Evolutionary conservation across 2,888 invertebrate genomes (phyloP), one percentile per base, ranked within the genome.

Genomic region (Macrosoma leucophasiata): DNA sequence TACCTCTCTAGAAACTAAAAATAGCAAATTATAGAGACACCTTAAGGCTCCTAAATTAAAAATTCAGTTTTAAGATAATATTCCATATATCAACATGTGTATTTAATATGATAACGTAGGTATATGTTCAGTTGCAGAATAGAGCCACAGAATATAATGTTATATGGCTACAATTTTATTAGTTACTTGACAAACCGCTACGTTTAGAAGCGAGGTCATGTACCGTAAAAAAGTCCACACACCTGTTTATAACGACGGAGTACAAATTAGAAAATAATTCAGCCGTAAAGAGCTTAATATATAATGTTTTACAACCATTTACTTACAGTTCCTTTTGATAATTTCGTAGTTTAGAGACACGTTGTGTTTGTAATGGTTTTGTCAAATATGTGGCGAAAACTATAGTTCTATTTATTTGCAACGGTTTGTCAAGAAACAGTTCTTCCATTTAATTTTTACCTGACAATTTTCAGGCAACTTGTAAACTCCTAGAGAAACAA

Each of bases 1-100:
- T 77, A 78, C 77, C 69, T 76, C 71, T 74, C 57, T 73, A 74
- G 70, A 68, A 61, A 65, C 58, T 65, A 48, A 71, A 72, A 72
- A 74, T 78, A 78, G 75, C 47, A 60, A 76, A 75, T 73, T 77
- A 74, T 76, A 71, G 66, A 60, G 54, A 58, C 56, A 61, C 55
- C 54, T 50, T 59, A 60, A 58, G 63, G 61, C 68, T 71, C 57
- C 61, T 55, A 61, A 65, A 62, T 57, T 45, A 29, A 42, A 44
- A 43, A 43, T 48, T 38, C 44, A 29, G 44, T 46, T 39, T 46
- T 43, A 41, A n/a, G n/a, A n/a, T n/a, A n/a, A n/a, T n/a, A n/a
- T n/a, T n/a, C n/a, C n/a, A n/a, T n/a, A 43, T 40, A 33, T 38
- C 47, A 46, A 43, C 41, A 36, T 48, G 33, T 52, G 46, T 44